Evolutionary conservation across 2,797 vertebrate genomes (phyloP), one percentile per base, ranked within the genome.

Genomic region (Trematomus bernacchii): DNA sequence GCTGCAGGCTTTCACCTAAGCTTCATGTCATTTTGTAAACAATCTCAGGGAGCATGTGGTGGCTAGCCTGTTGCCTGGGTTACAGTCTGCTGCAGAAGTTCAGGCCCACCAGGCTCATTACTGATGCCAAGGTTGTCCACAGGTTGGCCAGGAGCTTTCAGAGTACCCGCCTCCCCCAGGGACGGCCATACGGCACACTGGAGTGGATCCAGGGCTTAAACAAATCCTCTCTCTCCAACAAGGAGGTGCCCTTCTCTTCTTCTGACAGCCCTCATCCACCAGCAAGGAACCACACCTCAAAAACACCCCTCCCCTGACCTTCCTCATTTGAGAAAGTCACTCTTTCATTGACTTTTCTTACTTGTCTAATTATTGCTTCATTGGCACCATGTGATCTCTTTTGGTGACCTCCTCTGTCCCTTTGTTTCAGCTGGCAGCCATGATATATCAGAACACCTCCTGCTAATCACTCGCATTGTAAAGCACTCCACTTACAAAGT

Each of bases 31-130:
- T 91, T 91, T 91, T 83, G 89, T 86, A 86, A 92, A 91, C 88
- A 93, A 85, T 90, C 83, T 88, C 75, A 69, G 73, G 77, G 77
- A 92, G 80, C 77, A 90, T 81, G 78, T 61, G 82, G 84, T 80
- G 64, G 79, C 74, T 65, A 78, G 85, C 79, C 80, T 86, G 93
- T 95, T 95, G 91, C 94, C 95, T 78, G 67, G 93, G 94, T 91
- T 93, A 95, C 94, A 85, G 92, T 82, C 90, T 89, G 77, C 87
- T 83, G 85, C 76, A 85, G 65, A 87, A 76, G 74, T 89, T 84
- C 73, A 64, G 75, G 72, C 66, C 74, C 85, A 76, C 62, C 73
- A 79, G 79, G 60, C 90, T 94, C 80, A 93, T 95, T 93, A 93
- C 76, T 76, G 72, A 94, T 95, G 93, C 93, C 77, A 78, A 80